These are phyloP conservation scores for Lateolabrax maculatus DNA, from an alignment of 2,797 vertebrate genomes.

Conservation along the genomic window DNA sequence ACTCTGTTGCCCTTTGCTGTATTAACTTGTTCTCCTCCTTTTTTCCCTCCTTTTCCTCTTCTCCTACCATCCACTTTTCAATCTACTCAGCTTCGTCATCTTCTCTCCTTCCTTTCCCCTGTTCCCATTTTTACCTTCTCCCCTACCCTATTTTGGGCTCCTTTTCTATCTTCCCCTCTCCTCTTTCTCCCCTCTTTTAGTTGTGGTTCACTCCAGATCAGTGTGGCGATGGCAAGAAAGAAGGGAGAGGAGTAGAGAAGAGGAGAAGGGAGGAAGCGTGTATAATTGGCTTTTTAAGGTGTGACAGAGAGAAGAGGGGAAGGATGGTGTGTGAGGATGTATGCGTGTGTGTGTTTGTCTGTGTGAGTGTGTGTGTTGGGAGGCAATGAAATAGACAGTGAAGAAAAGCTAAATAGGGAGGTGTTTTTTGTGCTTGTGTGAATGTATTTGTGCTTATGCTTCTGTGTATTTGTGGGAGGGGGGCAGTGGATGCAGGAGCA, in stretches of 20 bases:
- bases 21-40: neutral
- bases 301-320: slow-evolving; percentile 79
- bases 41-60: slow-evolving; percentile 31
- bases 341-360: slow-evolving; percentile 30
- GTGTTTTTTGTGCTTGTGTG: slow-evolving; percentile 61
- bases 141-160: slow-evolving; percentile 60
- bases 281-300: slow-evolving; percentile 89
- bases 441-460: slow-evolving; percentile 60
- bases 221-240: slow-evolving; percentile 67
- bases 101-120: slow-evolving; percentile 36
- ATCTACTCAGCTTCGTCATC: slow-evolving; percentile 41
- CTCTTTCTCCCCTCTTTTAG: slow-evolving; percentile 45
- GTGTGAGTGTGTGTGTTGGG: slow-evolving; percentile 43
- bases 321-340: slow-evolving; percentile 48
- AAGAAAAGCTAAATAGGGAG: slow-evolving; percentile 70
- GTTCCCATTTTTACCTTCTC: slow-evolving; percentile 52
- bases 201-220: slow-evolving; percentile 71
- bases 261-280: slow-evolving; percentile 75
- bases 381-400: slow-evolving; percentile 71
- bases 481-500: slow-evolving; percentile 47
- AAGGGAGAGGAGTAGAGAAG: slow-evolving; percentile 64
- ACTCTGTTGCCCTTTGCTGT: neutral
- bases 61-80: slow-evolving; percentile 23
- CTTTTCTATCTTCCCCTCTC: slow-evolving; percentile 29
- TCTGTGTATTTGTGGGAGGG: slow-evolving; percentile 51